Base-by-base conservation (phyloP, 2,888 invertebrate genomes). In the Pachliopta kotzebuea region DNA sequence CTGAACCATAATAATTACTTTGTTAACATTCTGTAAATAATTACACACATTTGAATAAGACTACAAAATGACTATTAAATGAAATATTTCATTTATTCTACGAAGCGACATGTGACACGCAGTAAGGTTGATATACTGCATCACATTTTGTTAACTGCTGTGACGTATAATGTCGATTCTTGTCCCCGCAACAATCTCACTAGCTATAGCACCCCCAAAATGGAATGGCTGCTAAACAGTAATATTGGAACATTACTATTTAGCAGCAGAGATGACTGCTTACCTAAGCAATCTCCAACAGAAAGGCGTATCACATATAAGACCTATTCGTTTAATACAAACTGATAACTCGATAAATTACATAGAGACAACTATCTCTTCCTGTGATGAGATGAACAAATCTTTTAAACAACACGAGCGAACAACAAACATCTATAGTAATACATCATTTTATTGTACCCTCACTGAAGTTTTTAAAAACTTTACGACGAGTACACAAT, bases 381-480 rank as follows among this genome's bases (percentile, higher is more conserved):
- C 11, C 1, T 18, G 37, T 45, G 45, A 61, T 26, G 37, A 21
- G 55, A 54, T 54, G 23, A 55, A 55, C 1, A 29, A 60, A 29
- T 55, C 54, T 61, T 45, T 45, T 20, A 17, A 53, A 53, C 23
- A 54, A 37, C 31, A 23, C 29, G 24, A 24, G 45, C 37, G n/a
- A 54, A 54, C 53, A 37, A 54, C 42, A 55, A 55, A 45, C 53
- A 61, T 24, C 9, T 11, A 9, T 45, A 26, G n/a, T 24, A 53
- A 54, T 18, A 37, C 20, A 61, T 20, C 8, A 18, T 26, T 55
- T 61, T 14, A 54, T 49, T 45, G 42, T 42, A 60, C 37, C 24
- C 53, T 42, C 45, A 55, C 26, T 23, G 8, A 60, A 9, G 20
- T 18, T 26, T 54, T 54, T 55, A 45, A 42, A 7, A 20, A n/a